Evolutionary conservation across 2,797 vertebrate genomes (phyloP), one percentile per base, ranked within the genome.

Genomic region (Pseudochirops cupreus): DNA sequence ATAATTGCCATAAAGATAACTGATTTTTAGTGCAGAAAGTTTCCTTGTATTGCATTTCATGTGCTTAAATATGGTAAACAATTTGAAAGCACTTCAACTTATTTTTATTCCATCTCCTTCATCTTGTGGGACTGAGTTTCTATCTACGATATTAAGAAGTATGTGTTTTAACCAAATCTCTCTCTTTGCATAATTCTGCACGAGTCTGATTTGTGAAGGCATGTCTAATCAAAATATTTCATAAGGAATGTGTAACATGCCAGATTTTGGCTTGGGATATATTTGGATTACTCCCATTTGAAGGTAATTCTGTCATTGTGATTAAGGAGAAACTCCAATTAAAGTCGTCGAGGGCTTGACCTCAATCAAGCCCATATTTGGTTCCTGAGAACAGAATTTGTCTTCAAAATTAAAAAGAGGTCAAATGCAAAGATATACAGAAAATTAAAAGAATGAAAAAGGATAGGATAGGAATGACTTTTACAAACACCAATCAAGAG

Each of bases 1-100:
- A 90, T 89, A 94, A 92, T 67, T 95, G 97, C 92, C 96, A 95
- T 91, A 97, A 58, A 97, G 28, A 92, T 94, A 56, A 13, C 87
- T 90, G 18, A 21, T 93, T 95, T 94, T 96, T 94, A 97, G 97
- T 94, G 96, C 98, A 97, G 94, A 95, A 94, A 95, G 62, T 95
- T 96, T 96, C 94, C 54, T 53, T 94, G 56, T 92, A 94, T 96
- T 97, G 82, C 87, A 62, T 97, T 97, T 96, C 67, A 52, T 53
- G 93, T 50, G 39, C 96, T 90, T 95, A 82, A 93, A 14, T 94
- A 92, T 92, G 93, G 91, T 91, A 96, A 39, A 91, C 0, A 4
- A 67, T 97, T 96, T 97, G 92, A 97, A 97, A 95, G 4, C 39
- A 90, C 96, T 97, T 97, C 91, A 57, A 90, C 54, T 93, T 94